Evolutionary conservation across 2,797 vertebrate species (phyloP), one percentile per base, ranked within the genome.

Genomic region (Eulemur rubriventer): DNA sequence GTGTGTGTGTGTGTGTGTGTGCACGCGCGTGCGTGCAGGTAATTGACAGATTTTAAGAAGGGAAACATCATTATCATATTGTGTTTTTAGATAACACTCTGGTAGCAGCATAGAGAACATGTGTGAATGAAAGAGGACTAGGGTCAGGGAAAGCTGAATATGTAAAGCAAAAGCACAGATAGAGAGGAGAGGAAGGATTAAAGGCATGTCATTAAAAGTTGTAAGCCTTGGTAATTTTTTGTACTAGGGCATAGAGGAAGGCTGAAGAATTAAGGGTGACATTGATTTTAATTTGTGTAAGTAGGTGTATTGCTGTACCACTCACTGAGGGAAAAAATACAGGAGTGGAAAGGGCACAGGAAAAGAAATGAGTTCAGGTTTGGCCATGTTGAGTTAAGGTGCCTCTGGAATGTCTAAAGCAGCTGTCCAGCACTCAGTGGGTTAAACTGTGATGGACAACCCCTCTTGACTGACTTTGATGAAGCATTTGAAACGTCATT

Each of bases 201-300:
- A 97, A 92, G 55, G 59, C 33, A 33, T 35, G 33, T 14, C 43
- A 24, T 48, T 94, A 93, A 86, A 89, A 84, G 61, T 55, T 70
- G 17, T 30, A 92, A 76, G 35, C 0, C 67, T 91, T 69, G 72
- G 46, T 48, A 65, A 52, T 8, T 70, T 75, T 65, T 81, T 65
- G 9, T 14, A 89, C 13, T 4, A 17, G 35, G 43, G 4, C 35
- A 91, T n/a, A 2, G 43, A 88, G 28, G n/a, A 35, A 94, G 14
- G 50, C 18, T 90, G 38, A 96, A 85, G n/a, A 79, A 83, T 85
- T 75, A 80, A 92, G 52, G 63, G 14, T 35, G 50, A 87, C 81
- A 81, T 46, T 94, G 84, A 86, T 93, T 91, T 88, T 78, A 69
- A 69, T 61, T 82, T 88, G 24, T 55, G 9, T 46, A 92, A 96